Conservation (phyloP, 2,113 vertebrate genomes). For the Eurypyga helias region DNA sequence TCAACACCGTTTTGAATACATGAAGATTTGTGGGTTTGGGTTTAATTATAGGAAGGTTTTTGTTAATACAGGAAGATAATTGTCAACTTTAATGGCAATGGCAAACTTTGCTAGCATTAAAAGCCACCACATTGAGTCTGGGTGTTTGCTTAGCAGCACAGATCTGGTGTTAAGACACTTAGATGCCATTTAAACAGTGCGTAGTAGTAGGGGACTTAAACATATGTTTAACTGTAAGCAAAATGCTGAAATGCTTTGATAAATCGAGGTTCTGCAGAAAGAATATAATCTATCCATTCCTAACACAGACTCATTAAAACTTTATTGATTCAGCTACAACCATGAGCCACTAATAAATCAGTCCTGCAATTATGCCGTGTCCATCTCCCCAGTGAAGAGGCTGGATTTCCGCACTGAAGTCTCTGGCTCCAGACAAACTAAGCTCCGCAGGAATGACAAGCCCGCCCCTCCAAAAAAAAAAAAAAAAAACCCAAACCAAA, state of each 20-base stretch:
- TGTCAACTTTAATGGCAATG: not conserved
- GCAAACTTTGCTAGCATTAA: not conserved
- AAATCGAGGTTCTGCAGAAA: not conserved
- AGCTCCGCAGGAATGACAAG: not conserved
- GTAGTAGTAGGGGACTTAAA: not conserved
- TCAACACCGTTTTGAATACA: fast-evolving
- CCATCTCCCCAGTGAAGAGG: not conserved
- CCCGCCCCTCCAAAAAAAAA: too few relatives aligned
- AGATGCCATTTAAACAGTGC: not conserved
- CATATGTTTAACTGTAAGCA: not conserved
- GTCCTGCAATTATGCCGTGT: not conserved
- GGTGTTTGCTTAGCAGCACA: not conserved
- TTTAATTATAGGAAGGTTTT: not conserved
- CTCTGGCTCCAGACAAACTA: not conserved
- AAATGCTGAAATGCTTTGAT: not conserved
- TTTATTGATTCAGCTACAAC: not conserved
- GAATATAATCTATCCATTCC: not conserved
- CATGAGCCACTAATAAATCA: not conserved
- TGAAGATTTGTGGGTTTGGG: not conserved
- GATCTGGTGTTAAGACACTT: not conserved
- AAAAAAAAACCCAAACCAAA: too few relatives aligned
- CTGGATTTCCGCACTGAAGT: not conserved
- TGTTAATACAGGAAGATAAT: not conserved
- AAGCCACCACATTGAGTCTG: not conserved
- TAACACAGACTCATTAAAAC: not conserved